A percentile compares a stretch with the other conserved stretches of the same genome.
Evolutionary conservation across 2,888 invertebrate species (phyloP).

Genomic region (Oxytorus armatus): DNA sequence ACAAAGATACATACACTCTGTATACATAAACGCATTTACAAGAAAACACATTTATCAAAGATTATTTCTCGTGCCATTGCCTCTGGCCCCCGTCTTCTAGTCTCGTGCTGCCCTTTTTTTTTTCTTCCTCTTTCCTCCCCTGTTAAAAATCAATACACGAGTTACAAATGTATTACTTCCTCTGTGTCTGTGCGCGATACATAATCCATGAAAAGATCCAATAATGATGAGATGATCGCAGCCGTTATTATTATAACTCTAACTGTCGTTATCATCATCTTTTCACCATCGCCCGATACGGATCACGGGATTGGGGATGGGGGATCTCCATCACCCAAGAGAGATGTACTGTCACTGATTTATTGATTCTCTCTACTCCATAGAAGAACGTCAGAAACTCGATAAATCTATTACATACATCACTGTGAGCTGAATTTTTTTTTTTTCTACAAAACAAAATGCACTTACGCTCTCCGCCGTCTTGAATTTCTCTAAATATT

Average conservation of each 20-base stretch:
- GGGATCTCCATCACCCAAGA: neutral
- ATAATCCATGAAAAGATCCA: constrained; percentile 20
- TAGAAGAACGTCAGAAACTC: neutral
- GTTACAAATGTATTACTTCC: constrained; percentile 37
- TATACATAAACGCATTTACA: constrained; percentile 17
- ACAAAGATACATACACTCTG: neutral
- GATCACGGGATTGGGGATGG: constrained; percentile 28
- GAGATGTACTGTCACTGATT: constrained; percentile 27
- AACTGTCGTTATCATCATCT: constrained; percentile 23
- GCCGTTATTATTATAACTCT: constrained; percentile 1
- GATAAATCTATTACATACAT: neutral
- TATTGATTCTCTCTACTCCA: constrained; percentile 16
- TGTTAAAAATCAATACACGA: constrained; percentile 58
- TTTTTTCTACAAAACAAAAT: too few species aligned
- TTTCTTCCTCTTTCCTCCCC: constrained; percentile 1
- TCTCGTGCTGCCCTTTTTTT: constrained; percentile 13
- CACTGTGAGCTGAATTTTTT: too few species aligned
- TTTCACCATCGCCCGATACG: constrained; percentile 35
- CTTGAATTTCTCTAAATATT: too few species aligned
- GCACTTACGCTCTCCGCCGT: too few species aligned
- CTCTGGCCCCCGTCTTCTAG: constrained; percentile 30
- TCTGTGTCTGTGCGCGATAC: neutral
- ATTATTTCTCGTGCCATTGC: constrained; percentile 59
- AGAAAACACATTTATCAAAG: constrained; percentile 61
- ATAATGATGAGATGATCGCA: constrained; percentile 28